Evolutionary conservation across 92 coral and sea anemone genomes (phyloP), one percentile per base, ranked within the genome.

Genomic region (Zoanthus sansibaricus): DNA sequence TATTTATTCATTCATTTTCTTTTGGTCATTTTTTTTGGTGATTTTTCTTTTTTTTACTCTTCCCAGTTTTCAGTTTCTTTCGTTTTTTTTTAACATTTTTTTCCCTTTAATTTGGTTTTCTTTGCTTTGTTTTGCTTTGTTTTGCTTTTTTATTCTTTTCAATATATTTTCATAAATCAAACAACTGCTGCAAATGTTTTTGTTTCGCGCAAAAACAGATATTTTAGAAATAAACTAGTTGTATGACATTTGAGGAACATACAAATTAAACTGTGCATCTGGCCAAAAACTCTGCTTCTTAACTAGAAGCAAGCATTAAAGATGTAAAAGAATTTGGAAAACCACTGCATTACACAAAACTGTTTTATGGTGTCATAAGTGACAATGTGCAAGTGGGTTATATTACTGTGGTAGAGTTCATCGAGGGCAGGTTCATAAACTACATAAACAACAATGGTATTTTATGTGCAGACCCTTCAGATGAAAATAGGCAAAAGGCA

Each of bases 351-450:
- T 79, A 79, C 72, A 79, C 71, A 59, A 79, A 79, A 72, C 72
- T 79, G 20, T 79, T 33, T 71, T 79, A 52, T 48, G 84, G 84
- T 59, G 84, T 59, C 54, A 56, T 30, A 17, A 59, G n/a, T 71
- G 52, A 37, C 11, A 46, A 79, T 52, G 58, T 1, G 13, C 58
- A 52, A 52, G 42, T 61, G 52, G 30, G 51, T n/a, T 45, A 54
- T 54, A 83, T 75, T 33, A 86, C 83, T n/a, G 84, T 76, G 20
- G 83, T 75, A 71, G 89, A 86, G 77, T 76, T 86, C 56, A 51
- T 86, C 31, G 55, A 71, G 13, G 83, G 89, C 52, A 70, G 46
- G 8, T 86, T 86, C 68, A 42, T 54, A 69, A 86, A 86, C 21
- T 86, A 76, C 74, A 82, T 86, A 17, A 86, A 86, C 47, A 86